A percentile compares a stretch with the other conserved stretches of the same genome.
These are phyloP conservation scores for Ephestia elutella DNA, from an alignment of 1,140 invertebrate genomes.

Conservation along the genomic window DNA sequence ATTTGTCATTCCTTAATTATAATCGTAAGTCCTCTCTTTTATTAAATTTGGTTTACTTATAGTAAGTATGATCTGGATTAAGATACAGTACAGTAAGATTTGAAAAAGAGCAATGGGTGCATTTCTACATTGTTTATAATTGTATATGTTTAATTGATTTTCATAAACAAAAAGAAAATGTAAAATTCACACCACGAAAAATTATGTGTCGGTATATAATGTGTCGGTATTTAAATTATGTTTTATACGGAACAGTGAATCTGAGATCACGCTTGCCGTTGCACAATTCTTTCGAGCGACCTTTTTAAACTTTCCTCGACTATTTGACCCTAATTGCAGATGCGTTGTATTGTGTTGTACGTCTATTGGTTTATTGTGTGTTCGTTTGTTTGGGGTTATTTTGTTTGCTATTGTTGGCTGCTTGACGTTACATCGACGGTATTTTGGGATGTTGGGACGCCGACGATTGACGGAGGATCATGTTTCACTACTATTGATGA, in stretches of 20 bases:
- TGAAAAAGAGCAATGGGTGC: too few species aligned
- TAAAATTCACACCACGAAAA: too few species aligned
- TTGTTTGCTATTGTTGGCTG: conserved; percentile 39
- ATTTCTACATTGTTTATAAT: too few species aligned
- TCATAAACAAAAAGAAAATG: too few species aligned
- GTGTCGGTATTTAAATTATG: too few species aligned
- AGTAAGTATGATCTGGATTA: too few species aligned
- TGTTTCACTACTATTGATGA: neutral
- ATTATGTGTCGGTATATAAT: too few species aligned
- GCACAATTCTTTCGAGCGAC: neutral
- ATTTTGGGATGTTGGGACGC: conserved; percentile 23
- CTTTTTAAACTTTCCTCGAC: conserved; percentile 53
- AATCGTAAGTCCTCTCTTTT: too few species aligned
- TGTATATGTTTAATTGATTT: too few species aligned
- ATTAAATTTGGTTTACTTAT: too few species aligned
- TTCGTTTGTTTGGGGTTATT: conserved; percentile 38
- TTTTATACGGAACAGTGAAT: neutral
- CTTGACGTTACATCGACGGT: conserved; percentile 24
- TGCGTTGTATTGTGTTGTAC: conserved; percentile 66
- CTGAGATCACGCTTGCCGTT: neutral
- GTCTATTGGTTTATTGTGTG: conserved; percentile 59
- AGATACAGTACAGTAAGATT: too few species aligned
- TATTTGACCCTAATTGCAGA: conserved; percentile 71
- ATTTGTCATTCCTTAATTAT: too few species aligned
- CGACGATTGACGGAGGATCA: neutral